Evolutionary conservation across 2,888 invertebrate genomes (phyloP), one percentile per base, ranked within the genome.

Genomic region (Drosophila parthenogenetica): DNA sequence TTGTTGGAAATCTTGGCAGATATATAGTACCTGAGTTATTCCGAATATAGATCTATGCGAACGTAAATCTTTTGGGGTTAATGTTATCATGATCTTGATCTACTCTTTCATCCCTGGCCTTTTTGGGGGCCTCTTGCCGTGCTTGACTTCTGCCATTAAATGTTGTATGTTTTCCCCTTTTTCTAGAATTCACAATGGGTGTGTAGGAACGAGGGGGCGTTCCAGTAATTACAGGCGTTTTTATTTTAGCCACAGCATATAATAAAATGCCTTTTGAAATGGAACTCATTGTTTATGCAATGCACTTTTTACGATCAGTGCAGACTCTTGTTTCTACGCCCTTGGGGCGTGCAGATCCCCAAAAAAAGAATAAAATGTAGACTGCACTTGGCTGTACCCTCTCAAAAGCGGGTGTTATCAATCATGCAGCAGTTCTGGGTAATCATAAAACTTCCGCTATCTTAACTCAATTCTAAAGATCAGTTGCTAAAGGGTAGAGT

Each of bases 81-180:
- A 17, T 46, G 35, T 17, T 35, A 48, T 51, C 66, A 46, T 87
- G 87, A 82, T 82, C 81, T 82, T 87, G 81, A 87, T 76, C 70
- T 71, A 81, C 69, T 73, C 69, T 66, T 65, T 67, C 61, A 76
- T 73, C 81, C 85, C 73, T 87, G 85, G 85, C 87, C 81, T 78
- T 84, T 84, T 78, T 78, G 8, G 46, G 13, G n/a, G 25, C 54
- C 19, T 39, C 46, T 53, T 32, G 39, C 60, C 58, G 59, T 59
- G 57, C 43, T 51, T 62, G 45, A 16, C 39, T 62, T 63, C 50
- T 37, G 40, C 59, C 64, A 85, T 79, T 81, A 71, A 76, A 81
- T 37, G 69, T 40, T 42, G 46, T 51, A 22, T 49, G 11, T 17
- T 13, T 7, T 10, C 13, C 29, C 32, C 5, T 13, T 48, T 32